phyloP scores from a whole-genome alignment of 2,113 vertebrate species.

The Prunella fulvescens region DNA sequence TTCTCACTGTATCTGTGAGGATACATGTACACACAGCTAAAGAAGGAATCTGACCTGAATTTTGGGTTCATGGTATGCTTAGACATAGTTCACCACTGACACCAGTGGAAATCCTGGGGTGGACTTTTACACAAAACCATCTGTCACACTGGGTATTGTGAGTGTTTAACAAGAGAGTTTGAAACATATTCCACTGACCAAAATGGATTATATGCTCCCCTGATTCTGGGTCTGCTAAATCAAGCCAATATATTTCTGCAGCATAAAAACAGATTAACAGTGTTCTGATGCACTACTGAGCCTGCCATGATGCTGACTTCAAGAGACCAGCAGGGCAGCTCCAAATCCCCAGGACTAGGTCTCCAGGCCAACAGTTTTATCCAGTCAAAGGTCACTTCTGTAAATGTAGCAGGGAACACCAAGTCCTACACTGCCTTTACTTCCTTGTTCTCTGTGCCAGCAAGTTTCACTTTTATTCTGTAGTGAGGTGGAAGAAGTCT shows the following conservation, averaged over 20 bases:
- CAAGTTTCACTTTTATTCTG: not conserved
- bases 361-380: not conserved
- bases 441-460: not conserved
- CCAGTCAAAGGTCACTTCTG: not conserved
- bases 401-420: not conserved
- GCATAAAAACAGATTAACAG: not conserved
- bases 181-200: not conserved
- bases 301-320: not conserved
- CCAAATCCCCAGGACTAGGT: not conserved
- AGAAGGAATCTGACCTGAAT: not conserved
- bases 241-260: not conserved
- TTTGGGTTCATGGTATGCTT: not conserved
- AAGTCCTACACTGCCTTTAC: not conserved
- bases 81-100: not conserved
- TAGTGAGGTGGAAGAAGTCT: not conserved
- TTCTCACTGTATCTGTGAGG: not conserved
- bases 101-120: not conserved
- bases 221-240: not conserved
- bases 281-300: not conserved
- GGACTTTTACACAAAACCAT: not conserved
- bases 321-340: not conserved
- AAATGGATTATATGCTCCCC: not conserved
- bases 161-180: not conserved
- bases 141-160: not conserved
- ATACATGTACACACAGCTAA: accelerated